Evolutionary conservation across 1,140 invertebrate species (phyloP).

Genomic region (Bombus sylvicola): DNA sequence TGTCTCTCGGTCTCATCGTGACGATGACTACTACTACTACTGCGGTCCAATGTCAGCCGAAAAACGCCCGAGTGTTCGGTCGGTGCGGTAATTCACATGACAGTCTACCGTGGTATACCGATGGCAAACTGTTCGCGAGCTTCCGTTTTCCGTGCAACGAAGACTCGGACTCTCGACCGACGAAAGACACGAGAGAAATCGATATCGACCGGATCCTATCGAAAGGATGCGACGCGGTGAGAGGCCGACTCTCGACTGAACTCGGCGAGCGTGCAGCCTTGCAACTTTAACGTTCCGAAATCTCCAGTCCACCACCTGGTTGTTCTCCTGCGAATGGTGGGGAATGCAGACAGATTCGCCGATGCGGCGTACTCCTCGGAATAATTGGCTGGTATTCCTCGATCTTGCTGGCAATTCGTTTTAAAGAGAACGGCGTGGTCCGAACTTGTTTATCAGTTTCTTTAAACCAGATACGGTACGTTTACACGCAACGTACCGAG

Average conservation of each 20-base stretch:
- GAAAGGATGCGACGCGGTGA: slow-evolving; percentile 72
- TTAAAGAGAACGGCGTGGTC: too few species aligned
- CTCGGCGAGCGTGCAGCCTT: slow-evolving; percentile 50
- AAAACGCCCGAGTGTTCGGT: too few species aligned
- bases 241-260: slow-evolving; percentile 79
- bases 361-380: not conserved
- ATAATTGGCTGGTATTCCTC: not conserved
- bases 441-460: too few species aligned
- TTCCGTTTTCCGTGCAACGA: not conserved
- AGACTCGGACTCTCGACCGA: too few species aligned
- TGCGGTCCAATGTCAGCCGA: too few species aligned
- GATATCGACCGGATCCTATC: not conserved
- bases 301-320: slow-evolving; percentile 72
- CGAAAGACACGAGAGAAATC: not conserved
- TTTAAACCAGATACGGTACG: too few species aligned
- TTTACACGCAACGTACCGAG: too few species aligned
- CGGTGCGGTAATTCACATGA: too few species aligned
- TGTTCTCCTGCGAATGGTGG: not conserved
- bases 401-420: not conserved
- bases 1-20: slow-evolving; percentile 52
- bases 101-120: not conserved
- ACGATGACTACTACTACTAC: not conserved
- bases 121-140: not conserved
- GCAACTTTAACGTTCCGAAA: slow-evolving; percentile 65
- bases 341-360: not conserved